Evolutionary conservation across 2,888 invertebrate species (phyloP).

Genomic region (Cephus runcator): DNA sequence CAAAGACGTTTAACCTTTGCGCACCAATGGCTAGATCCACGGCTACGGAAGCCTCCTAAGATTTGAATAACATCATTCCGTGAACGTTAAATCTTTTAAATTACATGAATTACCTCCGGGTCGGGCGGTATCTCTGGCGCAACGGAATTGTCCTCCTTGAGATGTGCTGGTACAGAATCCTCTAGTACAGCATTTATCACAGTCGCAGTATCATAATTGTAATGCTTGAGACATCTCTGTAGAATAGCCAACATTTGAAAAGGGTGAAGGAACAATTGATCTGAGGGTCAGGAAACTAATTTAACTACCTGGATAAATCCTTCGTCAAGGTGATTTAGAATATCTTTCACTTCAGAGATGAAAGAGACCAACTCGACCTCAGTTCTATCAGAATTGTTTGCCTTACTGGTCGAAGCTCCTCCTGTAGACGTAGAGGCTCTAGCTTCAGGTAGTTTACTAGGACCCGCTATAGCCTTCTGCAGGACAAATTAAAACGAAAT

Average conservation of each 20-base stretch:
- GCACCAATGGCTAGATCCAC: constrained; percentile 34
- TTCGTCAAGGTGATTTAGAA: constrained; percentile 85
- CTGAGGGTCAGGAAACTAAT: neutral
- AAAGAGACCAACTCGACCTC: constrained; percentile 61
- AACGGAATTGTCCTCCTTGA: constrained; percentile 66
- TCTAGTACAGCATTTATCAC: constrained; percentile 89
- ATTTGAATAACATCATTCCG: neutral
- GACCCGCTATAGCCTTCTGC: constrained; percentile 34
- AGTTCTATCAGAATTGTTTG: constrained; percentile 17
- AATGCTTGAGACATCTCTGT: constrained; percentile 80
- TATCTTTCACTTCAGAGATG: constrained; percentile 76
- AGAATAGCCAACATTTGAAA: constrained; percentile 62
- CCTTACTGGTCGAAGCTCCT: neutral
- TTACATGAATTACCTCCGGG: constrained; percentile 58
- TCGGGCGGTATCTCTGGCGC: constrained; percentile 76
- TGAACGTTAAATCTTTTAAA: neutral
- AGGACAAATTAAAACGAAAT: constrained; percentile 26
- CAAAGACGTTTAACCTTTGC: constrained; percentile 76
- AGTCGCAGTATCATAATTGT: constrained; percentile 78
- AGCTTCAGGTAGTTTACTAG: constrained; percentile 26
- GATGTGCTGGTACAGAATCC: constrained; percentile 71
- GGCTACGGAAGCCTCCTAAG: constrained; percentile 39
- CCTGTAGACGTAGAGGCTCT: constrained; percentile 11
- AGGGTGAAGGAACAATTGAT: neutral
- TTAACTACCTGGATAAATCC: constrained; percentile 71